Evolutionary conservation across 2,888 invertebrate genomes (phyloP).

Genomic region (Teleiodes luculella): DNA sequence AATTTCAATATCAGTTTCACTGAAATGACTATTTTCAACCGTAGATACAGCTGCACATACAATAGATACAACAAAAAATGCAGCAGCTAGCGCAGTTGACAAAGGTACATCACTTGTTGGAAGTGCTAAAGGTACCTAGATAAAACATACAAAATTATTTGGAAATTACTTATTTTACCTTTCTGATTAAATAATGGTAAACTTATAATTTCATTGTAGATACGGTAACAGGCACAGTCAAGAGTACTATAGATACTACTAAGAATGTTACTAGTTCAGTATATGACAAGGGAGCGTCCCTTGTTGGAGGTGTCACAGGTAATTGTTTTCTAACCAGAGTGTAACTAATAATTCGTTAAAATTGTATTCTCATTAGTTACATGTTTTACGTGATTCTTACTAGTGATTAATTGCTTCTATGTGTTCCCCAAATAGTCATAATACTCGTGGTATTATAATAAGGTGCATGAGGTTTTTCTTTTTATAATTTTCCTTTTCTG

Average conservation of each 20-base stretch:
- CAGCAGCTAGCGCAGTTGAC: conserved; percentile 44
- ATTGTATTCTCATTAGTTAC: no score
- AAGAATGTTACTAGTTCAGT: conserved; percentile 45
- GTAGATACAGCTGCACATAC: conserved; percentile 33
- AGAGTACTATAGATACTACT: conserved; percentile 37
- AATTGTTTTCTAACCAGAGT: neutral
- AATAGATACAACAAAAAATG: conserved; percentile 49
- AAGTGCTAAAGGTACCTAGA: conserved; percentile 41
- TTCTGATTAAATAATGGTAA: neutral
- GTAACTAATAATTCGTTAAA: no score
- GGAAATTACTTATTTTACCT: neutral
- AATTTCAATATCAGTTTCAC: neutral
- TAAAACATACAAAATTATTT: neutral
- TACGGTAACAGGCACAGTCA: conserved; percentile 25
- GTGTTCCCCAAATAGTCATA: conserved; percentile 8
- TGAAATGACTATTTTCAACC: neutral
- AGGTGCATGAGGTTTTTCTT: conserved; percentile 39
- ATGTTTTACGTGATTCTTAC: no score
- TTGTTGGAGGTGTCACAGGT: conserved; percentile 29
- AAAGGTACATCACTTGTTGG: conserved; percentile 45
- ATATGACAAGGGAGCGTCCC: conserved; percentile 45
- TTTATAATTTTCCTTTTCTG: conserved; percentile 27
- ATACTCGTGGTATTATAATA: conserved; percentile 22
- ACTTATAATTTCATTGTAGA: conserved; percentile 29
- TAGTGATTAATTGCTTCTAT: no score